Evolutionary conservation across 2,797 vertebrate species (phyloP), one percentile per base, ranked within the genome.

Genomic region (Novumbra hubbsi): DNA sequence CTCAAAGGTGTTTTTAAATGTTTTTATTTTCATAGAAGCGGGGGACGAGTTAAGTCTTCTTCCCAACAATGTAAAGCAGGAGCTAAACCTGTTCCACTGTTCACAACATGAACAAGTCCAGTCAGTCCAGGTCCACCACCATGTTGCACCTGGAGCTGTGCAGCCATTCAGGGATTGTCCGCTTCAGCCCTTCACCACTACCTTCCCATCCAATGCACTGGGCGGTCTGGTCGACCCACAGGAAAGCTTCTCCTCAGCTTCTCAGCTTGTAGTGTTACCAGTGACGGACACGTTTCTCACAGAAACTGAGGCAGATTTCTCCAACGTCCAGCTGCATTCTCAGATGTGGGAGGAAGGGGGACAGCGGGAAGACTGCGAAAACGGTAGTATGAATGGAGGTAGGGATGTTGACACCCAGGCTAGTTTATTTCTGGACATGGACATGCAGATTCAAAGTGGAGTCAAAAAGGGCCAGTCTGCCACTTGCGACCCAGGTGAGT

Each of bases 341-440:
- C 32, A n/a, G 64, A 0, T 38, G 28, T 78, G 69, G 48, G 14
- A 80, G 49, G 78, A 79, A n/a, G 12, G 14, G 0, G 28, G 60
- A 1, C 15, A 60, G 49, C 73, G 32, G 19, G 52, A 60, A 24
- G 55, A 24, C 55, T 11, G 48, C n/a, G 27, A 71, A 5, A 64
- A 64, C 14, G 24, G 49, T 69, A 17, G 12, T 24, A 0, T 16
- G 3, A 17, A 55, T 5, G 71, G 71, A 11, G 74, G 55, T 63
- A 67, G 60, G 21, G 82, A 85, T 19, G 52, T 68, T 17, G 52
- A 49, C 0, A 38, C 48, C 4, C 68, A 82, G 72, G 74, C 77
- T 0, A 86, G 70, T 67, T 63, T 80, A 38, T 88, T 76, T 52
- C 73, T 88, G 68, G 87, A 91, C 11, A 0, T 62, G 68, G 83